Percentiles rank a stretch among this genome's conserved stretches.
Evolutionary conservation across 2,797 vertebrate genomes (phyloP).

Genomic region (Typhlichthys eigenmanni): DNA sequence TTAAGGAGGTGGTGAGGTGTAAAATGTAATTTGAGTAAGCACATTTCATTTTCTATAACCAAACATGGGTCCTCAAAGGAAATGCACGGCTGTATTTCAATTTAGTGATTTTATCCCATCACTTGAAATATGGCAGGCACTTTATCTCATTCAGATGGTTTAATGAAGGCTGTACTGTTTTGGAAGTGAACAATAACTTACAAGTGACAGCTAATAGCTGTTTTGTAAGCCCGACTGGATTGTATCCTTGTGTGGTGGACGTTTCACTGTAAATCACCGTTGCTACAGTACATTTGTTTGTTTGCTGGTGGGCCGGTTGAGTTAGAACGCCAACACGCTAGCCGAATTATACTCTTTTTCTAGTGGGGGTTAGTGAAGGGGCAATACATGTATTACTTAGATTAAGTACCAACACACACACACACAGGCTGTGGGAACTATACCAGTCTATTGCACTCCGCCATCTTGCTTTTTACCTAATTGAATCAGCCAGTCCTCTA

Average conservation of each 20-base stretch:
- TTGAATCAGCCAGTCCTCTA: constrained; percentile 73
- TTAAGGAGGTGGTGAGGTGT: background rate
- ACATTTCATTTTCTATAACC: too few relatives aligned
- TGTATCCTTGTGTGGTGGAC: background rate
- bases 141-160: background rate
- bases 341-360: constrained; percentile 14
- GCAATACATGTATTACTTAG: constrained; percentile 27
- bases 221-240: background rate
- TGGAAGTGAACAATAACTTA: background rate
- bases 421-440: constrained; percentile 31
- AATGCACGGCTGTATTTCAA: background rate
- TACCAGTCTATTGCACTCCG: constrained; percentile 40
- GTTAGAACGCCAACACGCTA: background rate
- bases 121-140: background rate
- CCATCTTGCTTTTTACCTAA: constrained; percentile 76
- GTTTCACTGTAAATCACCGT: background rate
- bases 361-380: background rate
- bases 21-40: background rate
- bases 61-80: background rate
- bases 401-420: constrained; percentile 28
- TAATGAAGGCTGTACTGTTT: background rate
- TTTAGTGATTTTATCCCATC: background rate
- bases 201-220: background rate
- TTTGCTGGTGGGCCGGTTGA: background rate
- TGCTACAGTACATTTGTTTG: background rate